Conservation (phyloP, 2,797 vertebrate species). For the Cetoscarus ocellatus region DNA sequence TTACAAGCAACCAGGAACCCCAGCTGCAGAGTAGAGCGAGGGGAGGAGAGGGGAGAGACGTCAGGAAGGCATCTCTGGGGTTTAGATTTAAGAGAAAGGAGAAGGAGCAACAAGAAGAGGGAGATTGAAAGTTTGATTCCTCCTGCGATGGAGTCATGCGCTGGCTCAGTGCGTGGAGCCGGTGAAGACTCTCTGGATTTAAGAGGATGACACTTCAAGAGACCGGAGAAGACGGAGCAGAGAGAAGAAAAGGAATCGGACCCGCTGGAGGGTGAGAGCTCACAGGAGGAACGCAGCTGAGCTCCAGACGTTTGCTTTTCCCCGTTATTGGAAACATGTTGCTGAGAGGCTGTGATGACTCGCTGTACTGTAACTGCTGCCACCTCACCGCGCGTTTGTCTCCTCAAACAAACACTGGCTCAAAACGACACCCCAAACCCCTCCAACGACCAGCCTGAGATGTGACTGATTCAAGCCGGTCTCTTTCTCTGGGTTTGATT, state of each 20-base stretch:
- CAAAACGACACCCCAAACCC: conserved; percentile 25
- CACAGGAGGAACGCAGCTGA: conserved; percentile 38
- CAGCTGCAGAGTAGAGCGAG: conserved; percentile 51
- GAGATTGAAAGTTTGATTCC: conserved; percentile 72
- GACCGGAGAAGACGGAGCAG: conserved; percentile 37
- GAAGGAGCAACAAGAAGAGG: conserved; percentile 53
- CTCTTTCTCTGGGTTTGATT: conserved; percentile 38
- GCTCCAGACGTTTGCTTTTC: conserved; percentile 65
- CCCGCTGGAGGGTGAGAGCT: conserved; percentile 31
- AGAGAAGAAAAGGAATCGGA: conserved; percentile 31
- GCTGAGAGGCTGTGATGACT: conserved; percentile 71
- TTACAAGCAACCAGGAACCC: conserved; percentile 41
- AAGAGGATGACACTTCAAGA: conserved; percentile 62
- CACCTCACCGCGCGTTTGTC: conserved; percentile 9
- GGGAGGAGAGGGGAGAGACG: conserved; percentile 31
- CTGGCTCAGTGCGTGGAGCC: conserved; percentile 27
- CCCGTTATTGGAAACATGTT: conserved; percentile 75
- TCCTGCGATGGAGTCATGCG: conserved; percentile 40
- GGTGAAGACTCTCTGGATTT: conserved; percentile 58
- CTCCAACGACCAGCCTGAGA: conserved; percentile 27
- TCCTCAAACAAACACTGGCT: conserved; percentile 48
- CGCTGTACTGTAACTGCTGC: conserved; percentile 12
- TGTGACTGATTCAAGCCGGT: conserved; percentile 36
- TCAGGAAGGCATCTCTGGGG: conserved; percentile 46
- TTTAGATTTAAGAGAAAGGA: conserved; percentile 31